phyloP scores from a whole-genome alignment of 2,113 vertebrate species.

The Sinocyclocheilus grahami region DNA sequence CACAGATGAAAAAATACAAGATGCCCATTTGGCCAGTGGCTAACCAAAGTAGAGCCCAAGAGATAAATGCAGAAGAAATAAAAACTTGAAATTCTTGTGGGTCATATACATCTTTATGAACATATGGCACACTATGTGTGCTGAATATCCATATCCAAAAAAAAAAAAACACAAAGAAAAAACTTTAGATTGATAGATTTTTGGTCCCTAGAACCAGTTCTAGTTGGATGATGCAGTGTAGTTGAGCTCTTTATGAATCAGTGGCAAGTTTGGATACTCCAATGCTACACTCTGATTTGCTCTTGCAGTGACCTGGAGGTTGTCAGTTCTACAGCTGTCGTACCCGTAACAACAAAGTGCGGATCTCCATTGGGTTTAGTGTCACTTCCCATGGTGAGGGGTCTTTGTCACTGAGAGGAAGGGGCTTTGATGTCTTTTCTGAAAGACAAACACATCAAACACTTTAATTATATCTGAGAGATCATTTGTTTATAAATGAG shows the following conservation, averaged over 20 bases:
- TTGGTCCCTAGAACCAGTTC: not conserved
- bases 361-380: slow-evolving; percentile 87
- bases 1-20: not conserved
- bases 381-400: slow-evolving; percentile 71
- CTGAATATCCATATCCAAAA: not conserved
- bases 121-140: not conserved
- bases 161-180: not conserved
- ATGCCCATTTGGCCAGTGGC: not conserved
- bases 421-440: slow-evolving; percentile 55
- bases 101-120: not conserved
- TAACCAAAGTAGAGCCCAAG: not conserved
- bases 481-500: not conserved
- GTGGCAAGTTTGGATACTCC: not conserved
- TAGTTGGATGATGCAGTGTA: not conserved
- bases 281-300: not conserved
- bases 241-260: not conserved
- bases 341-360: slow-evolving; percentile 79
- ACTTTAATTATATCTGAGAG: not conserved
- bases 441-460: slow-evolving; percentile 16
- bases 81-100: not conserved
- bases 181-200: too few relatives aligned
- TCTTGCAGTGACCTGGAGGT: not conserved
- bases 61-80: not conserved
- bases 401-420: slow-evolving; percentile 49
- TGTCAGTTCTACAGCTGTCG: slow-evolving; percentile 53